Evolutionary conservation across 2,888 invertebrate genomes (phyloP), one percentile per base, ranked within the genome.

Genomic region (Archaeoteleia sp.): DNA sequence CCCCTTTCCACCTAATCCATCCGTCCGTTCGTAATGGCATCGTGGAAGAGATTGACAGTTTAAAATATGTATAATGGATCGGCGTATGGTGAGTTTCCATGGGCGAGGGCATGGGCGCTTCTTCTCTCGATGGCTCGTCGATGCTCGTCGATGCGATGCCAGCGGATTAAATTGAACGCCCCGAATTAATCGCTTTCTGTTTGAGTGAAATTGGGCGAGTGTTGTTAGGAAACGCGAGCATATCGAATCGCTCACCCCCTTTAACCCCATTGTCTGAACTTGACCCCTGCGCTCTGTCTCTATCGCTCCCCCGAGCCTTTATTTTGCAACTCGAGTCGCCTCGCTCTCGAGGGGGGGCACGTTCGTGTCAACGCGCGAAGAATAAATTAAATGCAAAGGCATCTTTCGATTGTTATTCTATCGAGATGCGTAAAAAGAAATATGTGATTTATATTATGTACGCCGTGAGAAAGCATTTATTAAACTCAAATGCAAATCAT

Each of bases 111-210:
- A 61, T 34, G 29, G 13, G 27, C 54, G 43, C 45, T 40, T 46
- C 15, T 20, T 60, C 57, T 29, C 20, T 42, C 46, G 63, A n/a
- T n/a, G n/a, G n/a, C n/a, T n/a, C n/a, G n/a, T n/a, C n/a, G n/a
- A n/a, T n/a, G n/a, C n/a, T n/a, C n/a, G n/a, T n/a, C n/a, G n/a
- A n/a, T n/a, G n/a, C 55, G 65, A 58, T 61, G 63, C 55, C 63
- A 46, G 49, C 74, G 77, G 79, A 80, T 80, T 80, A 83, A 85
- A 84, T 84, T 82, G 85, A 78, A 84, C 79, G 82, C 83, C 78
- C 78, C 76, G 79, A 82, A 85, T 85, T 85, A 85, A 85, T 85
- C 85, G 84, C 83, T 84, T 84, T 84, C 84, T 85, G 80, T 81
- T 81, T 80, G 81, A 81, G 80, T 79, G 80, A 81, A 81, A 81